Conservation (phyloP, 2,113 vertebrate genomes). For the Phasianus colchicus region DNA sequence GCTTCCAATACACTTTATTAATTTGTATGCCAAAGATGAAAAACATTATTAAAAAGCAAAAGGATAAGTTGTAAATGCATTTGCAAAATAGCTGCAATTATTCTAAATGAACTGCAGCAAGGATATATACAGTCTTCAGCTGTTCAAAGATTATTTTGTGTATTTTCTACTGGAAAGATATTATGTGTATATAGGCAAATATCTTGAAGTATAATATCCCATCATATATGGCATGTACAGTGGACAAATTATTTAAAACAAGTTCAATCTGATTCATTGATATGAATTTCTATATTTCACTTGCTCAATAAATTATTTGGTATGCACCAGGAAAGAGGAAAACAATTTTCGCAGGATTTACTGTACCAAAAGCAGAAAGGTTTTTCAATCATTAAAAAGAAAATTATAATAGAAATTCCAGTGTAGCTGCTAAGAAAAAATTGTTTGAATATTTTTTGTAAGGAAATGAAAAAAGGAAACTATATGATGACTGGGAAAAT, state of each 20-base stretch:
- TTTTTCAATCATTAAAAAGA: background rate
- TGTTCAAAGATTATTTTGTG: background rate
- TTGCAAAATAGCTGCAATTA: background rate
- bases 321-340: background rate
- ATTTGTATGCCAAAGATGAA: background rate
- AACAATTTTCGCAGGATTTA: background rate
- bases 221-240: background rate
- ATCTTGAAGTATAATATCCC: background rate
- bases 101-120: background rate
- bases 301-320: background rate
- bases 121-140: background rate
- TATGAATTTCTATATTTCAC: background rate
- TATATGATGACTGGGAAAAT: background rate
- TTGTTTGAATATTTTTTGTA: background rate
- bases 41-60: background rate
- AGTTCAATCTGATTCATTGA: background rate
- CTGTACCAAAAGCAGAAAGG: background rate
- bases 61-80: background rate
- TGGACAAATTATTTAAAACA: background rate
- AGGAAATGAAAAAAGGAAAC: background rate
- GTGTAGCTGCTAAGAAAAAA: background rate
- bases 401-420: background rate
- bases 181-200: background rate
- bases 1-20: background rate
- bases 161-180: background rate